Conservation (phyloP, 2,113 vertebrate genomes). For the Sula dactylatra region DNA sequence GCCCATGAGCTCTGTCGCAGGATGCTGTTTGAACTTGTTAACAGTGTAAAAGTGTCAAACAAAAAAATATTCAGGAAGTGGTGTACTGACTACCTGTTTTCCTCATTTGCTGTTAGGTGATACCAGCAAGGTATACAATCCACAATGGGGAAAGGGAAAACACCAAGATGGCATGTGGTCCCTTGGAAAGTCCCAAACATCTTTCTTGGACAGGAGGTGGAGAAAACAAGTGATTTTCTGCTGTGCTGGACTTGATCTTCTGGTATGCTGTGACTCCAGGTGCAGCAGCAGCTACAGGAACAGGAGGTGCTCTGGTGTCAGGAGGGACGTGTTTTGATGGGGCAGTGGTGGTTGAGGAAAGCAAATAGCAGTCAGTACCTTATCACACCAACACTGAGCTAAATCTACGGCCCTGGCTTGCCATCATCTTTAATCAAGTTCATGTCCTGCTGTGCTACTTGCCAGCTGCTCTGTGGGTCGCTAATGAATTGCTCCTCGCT, state of each 20-base stretch:
- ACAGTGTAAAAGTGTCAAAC: not conserved
- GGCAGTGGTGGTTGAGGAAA: not conserved
- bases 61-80: not conserved
- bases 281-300: not conserved
- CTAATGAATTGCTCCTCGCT: not conserved
- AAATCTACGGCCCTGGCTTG: not conserved
- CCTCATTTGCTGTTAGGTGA: not conserved
- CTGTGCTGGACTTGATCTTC: not conserved
- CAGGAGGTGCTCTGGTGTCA: not conserved
- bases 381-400: not conserved
- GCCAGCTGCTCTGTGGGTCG: not conserved
- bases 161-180: accelerated
- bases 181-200: not conserved
- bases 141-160: not conserved
- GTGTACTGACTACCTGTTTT: not conserved
- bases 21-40: not conserved
- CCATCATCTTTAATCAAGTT: not conserved
- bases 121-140: not conserved
- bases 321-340: not conserved
- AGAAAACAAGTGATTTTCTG: not conserved
- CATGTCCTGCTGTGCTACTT: not conserved
- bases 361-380: not conserved
- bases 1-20: accelerated
- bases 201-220: not conserved
- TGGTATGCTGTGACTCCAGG: not conserved